Base-by-base conservation (phyloP, 30 jellyfish, hydroid and myxozoan species). In the Hydractinia symbiolongicarpus region DNA sequence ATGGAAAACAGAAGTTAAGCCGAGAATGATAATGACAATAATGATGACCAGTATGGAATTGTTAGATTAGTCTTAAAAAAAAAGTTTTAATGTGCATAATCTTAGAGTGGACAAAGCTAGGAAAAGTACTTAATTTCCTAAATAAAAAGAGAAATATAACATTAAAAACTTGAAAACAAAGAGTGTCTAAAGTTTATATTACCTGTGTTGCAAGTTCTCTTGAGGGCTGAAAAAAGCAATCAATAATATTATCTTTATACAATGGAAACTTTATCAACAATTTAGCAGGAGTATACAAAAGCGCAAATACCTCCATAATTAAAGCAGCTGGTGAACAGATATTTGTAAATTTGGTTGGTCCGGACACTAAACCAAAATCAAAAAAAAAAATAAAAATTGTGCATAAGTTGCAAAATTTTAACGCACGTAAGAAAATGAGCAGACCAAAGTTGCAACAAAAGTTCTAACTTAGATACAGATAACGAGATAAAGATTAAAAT, bases 201-300 rank as follows among this genome's bases (percentile, higher is more conserved):
- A 93, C 99, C 96, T 93, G 99, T 21, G 82, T 81, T 14, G 99
- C 99, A n/a, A 93, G 83, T 81, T 93, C 99, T 70, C 97, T 83
- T 68, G 99, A 93, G 7, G 99, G 99, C 99, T 93, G 61, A 55
- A 83, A 77, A 15, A 81, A 13, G 70, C 52, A 44, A 73, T 4
- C 17, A 62, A 74, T n/a, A 68, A 11, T 9, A 21, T 11, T 58
- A 16, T 58, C 17, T 58, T 58, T 11, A 58, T 58, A 3, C 16
- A 58, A 58, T 13, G 69, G 17, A 68, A 68, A 58, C 1, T 58
- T 3, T 11, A 58, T 11, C 69, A 58, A 58, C 15, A 58, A 11
- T 58, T 58, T 11, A 58, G 17, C 15, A 58, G 17, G 15, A 13
- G 19, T 58, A 11, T 58, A 58, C 15, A 58, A 58, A 58, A 13